phyloP scores from a whole-genome alignment of 2,797 vertebrate species.

The Melanotaenia boesemani region DNA sequence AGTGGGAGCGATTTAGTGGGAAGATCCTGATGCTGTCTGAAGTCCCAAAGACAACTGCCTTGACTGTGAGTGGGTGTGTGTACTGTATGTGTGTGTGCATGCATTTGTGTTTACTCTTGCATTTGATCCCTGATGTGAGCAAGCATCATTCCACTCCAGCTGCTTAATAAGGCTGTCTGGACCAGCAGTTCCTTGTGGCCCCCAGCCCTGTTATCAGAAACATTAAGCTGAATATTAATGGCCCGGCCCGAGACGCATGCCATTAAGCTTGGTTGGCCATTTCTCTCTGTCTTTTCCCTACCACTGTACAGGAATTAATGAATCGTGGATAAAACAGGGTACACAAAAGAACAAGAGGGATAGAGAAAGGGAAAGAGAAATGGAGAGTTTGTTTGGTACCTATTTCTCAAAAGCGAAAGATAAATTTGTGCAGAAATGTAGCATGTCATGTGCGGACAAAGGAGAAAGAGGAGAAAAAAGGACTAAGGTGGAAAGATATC shows the following conservation, averaged over 20 bases:
- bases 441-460: conserved; percentile 77
- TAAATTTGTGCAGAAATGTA: conserved; percentile 87
- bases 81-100: conserved; percentile 22
- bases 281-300: conserved; percentile 93
- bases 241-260: conserved; percentile 94
- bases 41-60: conserved; percentile 70
- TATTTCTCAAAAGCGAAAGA: conserved; percentile 83
- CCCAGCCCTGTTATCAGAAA: conserved; percentile 98
- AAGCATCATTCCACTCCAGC: conserved; percentile 85
- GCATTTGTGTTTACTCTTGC: conserved; percentile 78
- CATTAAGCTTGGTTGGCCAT: conserved; percentile 95
- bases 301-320: conserved; percentile 87
- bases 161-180: conserved; percentile 87
- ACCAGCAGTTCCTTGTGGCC: conserved; percentile 91
- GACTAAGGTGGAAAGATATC: conserved; percentile 85
- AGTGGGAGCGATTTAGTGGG: conserved; percentile 66
- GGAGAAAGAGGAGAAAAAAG: conserved; percentile 81
- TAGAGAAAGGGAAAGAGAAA: conserved; percentile 64
- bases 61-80: conserved; percentile 56
- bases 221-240: conserved; percentile 99
- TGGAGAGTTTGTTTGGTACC: conserved; percentile 80
- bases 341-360: conserved; percentile 72
- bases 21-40: conserved; percentile 72
- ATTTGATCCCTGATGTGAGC: conserved; percentile 78
- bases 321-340: conserved; percentile 81